Evolutionary conservation across 2,888 invertebrate genomes (phyloP).

Genomic region (Melanchra persicariae): DNA sequence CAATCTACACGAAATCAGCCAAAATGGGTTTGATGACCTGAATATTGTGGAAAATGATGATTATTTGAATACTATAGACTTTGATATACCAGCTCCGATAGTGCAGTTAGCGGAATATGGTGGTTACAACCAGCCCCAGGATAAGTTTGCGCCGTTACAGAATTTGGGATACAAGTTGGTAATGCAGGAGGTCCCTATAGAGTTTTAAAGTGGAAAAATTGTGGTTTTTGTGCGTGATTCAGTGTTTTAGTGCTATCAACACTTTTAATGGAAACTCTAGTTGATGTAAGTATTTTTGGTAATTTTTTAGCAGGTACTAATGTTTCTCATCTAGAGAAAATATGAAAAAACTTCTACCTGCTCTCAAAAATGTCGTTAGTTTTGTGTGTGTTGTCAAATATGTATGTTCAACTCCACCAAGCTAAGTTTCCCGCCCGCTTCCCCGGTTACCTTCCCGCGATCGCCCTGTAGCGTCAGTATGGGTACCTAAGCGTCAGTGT

Average conservation of each 20-base stretch:
- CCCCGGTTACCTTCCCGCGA: too few relatives aligned
- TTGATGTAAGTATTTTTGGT: conserved; percentile 31
- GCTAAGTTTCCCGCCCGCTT: too few relatives aligned
- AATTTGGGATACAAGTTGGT: conserved; percentile 78
- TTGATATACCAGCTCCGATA: conserved; percentile 84
- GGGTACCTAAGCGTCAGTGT: too few relatives aligned
- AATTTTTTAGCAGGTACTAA: not conserved
- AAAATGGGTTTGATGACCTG: conserved; percentile 74
- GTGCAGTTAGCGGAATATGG: conserved; percentile 79
- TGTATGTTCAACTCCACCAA: too few relatives aligned
- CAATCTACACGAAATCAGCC: conserved; percentile 69
- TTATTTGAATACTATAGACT: conserved; percentile 78
- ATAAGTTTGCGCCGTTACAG: conserved; percentile 64
- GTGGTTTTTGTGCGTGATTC: not conserved
- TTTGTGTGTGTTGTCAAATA: conserved; percentile 10
- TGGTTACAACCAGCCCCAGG: conserved; percentile 33
- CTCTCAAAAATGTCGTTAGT: not conserved
- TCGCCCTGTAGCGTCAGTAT: too few relatives aligned
- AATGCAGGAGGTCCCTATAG: conserved; percentile 86
- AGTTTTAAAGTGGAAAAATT: conserved; percentile 72
- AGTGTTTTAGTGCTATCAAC: not conserved
- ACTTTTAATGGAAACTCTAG: not conserved
- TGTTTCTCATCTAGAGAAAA: not conserved
- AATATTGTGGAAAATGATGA: conserved; percentile 75
- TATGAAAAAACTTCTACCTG: not conserved